Conservation (phyloP, 2,113 vertebrate species). For the Micronycteris hirsuta region DNA sequence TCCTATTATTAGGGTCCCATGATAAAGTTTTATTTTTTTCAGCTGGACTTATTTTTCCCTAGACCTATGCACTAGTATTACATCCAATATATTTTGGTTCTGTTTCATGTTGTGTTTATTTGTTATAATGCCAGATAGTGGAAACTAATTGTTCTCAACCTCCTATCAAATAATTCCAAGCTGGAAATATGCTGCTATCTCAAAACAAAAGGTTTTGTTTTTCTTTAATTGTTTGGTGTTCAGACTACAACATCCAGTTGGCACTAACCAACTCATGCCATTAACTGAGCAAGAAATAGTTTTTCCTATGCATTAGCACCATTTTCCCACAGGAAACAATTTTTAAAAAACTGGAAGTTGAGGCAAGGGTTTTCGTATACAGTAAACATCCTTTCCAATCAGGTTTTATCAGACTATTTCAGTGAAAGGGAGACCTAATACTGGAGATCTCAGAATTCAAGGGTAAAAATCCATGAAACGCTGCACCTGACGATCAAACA, state of each 20-base stretch:
- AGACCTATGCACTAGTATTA: neutral
- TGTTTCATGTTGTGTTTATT: constrained; percentile 1
- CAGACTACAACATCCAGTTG: constrained; percentile 18
- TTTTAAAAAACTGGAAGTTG: neutral
- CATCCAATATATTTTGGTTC: neutral
- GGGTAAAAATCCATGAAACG: neutral
- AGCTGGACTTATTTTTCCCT: neutral
- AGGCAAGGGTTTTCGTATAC: neutral
- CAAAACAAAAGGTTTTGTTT: constrained; percentile 23
- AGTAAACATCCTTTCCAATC: constrained; percentile 20
- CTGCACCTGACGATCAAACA: neutral
- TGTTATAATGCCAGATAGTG: neutral
- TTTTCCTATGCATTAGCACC: constrained; percentile 29
- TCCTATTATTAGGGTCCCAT: neutral
- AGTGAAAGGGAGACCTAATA: neutral
- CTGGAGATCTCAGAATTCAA: neutral
- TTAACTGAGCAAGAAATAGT: constrained; percentile 50
- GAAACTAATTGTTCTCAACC: constrained; percentile 10
- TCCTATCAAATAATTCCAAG: constrained; percentile 8
- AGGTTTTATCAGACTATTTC: neutral
- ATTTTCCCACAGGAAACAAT: constrained; percentile 49
- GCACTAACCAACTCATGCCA: constrained; percentile 20
- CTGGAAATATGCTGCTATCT: constrained; percentile 7
- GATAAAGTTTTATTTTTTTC: neutral
- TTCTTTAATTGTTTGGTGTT: constrained; percentile 38